Evolutionary conservation across 2,113 vertebrate genomes (phyloP).

Genomic region (Pachypanchax playfairii): DNA sequence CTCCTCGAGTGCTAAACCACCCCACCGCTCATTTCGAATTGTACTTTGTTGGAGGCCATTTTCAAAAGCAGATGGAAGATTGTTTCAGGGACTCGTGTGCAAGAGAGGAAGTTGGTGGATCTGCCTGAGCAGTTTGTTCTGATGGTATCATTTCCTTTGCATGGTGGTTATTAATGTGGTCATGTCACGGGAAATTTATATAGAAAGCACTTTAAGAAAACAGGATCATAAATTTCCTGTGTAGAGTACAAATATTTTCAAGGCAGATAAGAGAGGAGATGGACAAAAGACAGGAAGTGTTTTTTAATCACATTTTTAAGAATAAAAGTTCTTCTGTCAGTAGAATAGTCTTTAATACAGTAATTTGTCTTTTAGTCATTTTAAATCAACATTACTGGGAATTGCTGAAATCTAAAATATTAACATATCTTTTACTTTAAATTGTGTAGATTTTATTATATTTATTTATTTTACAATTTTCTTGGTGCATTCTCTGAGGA

Average conservation of each 20-base stretch:
- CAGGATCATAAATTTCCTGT: slow-evolving; percentile 24
- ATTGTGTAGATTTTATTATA: slow-evolving; percentile 14
- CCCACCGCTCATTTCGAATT: slow-evolving; percentile 57
- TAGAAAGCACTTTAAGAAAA: slow-evolving; percentile 21
- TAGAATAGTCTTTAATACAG: slow-evolving; percentile 23
- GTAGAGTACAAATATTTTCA: slow-evolving; percentile 34
- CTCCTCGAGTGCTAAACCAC: slow-evolving; percentile 63
- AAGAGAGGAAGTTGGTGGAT: slow-evolving; percentile 34
- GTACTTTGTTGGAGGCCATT: slow-evolving; percentile 68
- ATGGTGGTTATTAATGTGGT: slow-evolving; percentile 19
- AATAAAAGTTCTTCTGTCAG: slow-evolving; percentile 7
- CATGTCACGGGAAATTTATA: slow-evolving; percentile 27
- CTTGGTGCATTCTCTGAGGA: slow-evolving; percentile 23
- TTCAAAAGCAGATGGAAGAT: slow-evolving; percentile 71
- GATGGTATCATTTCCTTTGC: slow-evolving; percentile 38
- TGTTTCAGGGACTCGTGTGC: slow-evolving; percentile 57
- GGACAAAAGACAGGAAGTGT: slow-evolving; percentile 8
- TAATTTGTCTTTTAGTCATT: slow-evolving; percentile 19
- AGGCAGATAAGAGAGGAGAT: slow-evolving; percentile 21
- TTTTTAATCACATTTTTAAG: slow-evolving; percentile 24
- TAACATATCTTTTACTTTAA: slow-evolving; percentile 23
- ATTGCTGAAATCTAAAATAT: slow-evolving; percentile 8
- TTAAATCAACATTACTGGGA: slow-evolving; percentile 9
- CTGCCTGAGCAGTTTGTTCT: slow-evolving; percentile 47
- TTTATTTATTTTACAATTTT: slow-evolving; percentile 32